Evolutionary conservation across 2,888 invertebrate genomes (phyloP), one percentile per base, ranked within the genome.

Genomic region (Cephus rjabovi): DNA sequence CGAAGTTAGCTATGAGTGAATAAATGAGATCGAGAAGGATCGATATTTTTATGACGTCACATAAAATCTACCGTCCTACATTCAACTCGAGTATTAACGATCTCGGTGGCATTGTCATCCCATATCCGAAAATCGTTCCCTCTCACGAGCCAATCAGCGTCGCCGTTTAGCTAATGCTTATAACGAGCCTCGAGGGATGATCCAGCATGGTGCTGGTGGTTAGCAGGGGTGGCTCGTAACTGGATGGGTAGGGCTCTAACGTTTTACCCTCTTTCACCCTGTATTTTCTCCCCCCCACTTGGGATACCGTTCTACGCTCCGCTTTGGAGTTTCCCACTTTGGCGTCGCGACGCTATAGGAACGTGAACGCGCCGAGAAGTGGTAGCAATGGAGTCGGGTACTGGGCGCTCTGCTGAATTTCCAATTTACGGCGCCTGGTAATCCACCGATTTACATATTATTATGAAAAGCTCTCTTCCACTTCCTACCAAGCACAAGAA

Each of bases 401-500:
- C 71, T 23, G 33, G 71, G 71, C 71, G 71, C 34, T 56, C n/a
- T 15, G 71, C 71, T 71, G 71, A 71, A 71, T 71, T 85, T 85
- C 85, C 87, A 88, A 88, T 87, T 88, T 88, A 80, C 87, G 82
- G 83, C 81, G 82, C 77, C 85, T 81, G 81, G 84, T 86, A 86
- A 82, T 86, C 86, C 85, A 77, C 77, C 81, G 84, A 88, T 88
- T 88, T 88, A 88, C 88, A 88, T 88, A 88, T 87, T 87, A 84
- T 86, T 85, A 86, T 86, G 84, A 85, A 83, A 86, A 86, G 83
- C 80, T 71, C 77, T 33, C 75, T 71, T 68, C 34, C 75, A 31
- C 70, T 30, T 35, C 12, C 69, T 75, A 56, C 56, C 23, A 56
- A 56, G 56, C 56, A 9, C 23, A 56, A 56, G 56, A 15, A 56